Conservation (phyloP, 2,113 vertebrate genomes). For the Oncorhynchus keta region DNA sequence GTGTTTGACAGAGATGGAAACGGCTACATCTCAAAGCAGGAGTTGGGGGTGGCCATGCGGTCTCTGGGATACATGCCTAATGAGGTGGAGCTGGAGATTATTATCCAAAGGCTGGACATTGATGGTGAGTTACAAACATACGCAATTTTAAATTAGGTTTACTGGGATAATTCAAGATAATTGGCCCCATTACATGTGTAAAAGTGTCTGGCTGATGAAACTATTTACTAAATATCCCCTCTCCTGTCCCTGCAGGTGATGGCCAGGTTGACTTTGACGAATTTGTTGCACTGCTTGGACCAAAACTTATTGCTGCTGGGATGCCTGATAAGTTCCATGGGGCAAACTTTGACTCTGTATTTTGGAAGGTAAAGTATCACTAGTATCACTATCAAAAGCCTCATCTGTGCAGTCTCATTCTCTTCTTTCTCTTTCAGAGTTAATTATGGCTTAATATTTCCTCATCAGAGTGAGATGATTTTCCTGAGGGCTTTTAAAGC, state of each 20-base stretch:
- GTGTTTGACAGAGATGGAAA: conserved; percentile 93
- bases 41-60: conserved; percentile 93
- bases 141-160: not conserved
- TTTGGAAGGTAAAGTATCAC: conserved; percentile 89
- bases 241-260: conserved; percentile 75
- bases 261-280: conserved; percentile 98
- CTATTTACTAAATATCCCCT: not conserved
- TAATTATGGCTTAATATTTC: conserved; percentile 10
- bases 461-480: conserved; percentile 8
- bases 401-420: too few species aligned
- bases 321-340: conserved; percentile 94
- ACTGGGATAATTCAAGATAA: not conserved
- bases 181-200: not conserved
- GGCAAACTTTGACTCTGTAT: conserved; percentile 94
- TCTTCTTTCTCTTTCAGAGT: conserved; percentile 8
- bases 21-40: conserved; percentile 96
- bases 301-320: conserved; percentile 89
- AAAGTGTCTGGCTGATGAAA: too few species aligned
- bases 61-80: conserved; percentile 97
- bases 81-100: conserved; percentile 93
- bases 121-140: conserved; percentile 78
- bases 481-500: conserved; percentile 16
- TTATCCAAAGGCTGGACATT: conserved; percentile 95
- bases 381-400: conserved; percentile 14
- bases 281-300: conserved; percentile 94